Base-by-base conservation (phyloP, 2,113 vertebrate species). In the Vanacampus margaritifer region DNA sequence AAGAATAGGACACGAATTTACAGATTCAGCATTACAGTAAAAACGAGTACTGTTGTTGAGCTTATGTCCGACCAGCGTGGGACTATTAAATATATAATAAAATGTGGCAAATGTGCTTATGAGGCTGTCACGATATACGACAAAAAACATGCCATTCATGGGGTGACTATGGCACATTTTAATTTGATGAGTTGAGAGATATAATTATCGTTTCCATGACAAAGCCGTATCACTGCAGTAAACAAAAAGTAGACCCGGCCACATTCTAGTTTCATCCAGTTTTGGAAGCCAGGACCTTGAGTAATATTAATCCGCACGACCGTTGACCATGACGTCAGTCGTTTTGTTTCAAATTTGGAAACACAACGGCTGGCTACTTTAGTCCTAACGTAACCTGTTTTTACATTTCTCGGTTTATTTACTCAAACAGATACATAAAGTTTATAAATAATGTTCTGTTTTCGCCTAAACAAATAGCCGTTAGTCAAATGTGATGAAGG, bases 241-340 rank as follows among this genome's bases (percentile, higher is more conserved):
- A 79, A 78, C 7, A 35, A n/a, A 43, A 92, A 90, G 80, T 78
- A 91, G 92, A 68, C 59, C 89, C 86, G 69, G 60, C 23, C 1
- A 16, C 1, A 69, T 79, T 86, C 91, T 65, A 61, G 92, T 90
- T 90, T 78, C 43, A 89, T 79, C 91, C 76, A 84, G 92, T 61
- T 88, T 83, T 83, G 48, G 50, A 3, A 14, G 65, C 50, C 67
- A 73, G 32, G 43, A 68, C 54, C 81, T 51, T 36, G 61, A 21
- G 3, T 45, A 37, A 73, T 59, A 91, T 89, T 16, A 69, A 48
- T 89, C 82, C 91, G 89, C 75, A 32, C 6, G n/a, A 32, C 32
- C 37, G 26, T 66, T 78, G 5, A 43, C 8, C 9, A 61, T 89
- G 89, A 92, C 90, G 88, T 89, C 73, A 76, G 60, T 56, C 79